Evolutionary conservation across 2,888 invertebrate species (phyloP).

Genomic region (Glomeris marginata): DNA sequence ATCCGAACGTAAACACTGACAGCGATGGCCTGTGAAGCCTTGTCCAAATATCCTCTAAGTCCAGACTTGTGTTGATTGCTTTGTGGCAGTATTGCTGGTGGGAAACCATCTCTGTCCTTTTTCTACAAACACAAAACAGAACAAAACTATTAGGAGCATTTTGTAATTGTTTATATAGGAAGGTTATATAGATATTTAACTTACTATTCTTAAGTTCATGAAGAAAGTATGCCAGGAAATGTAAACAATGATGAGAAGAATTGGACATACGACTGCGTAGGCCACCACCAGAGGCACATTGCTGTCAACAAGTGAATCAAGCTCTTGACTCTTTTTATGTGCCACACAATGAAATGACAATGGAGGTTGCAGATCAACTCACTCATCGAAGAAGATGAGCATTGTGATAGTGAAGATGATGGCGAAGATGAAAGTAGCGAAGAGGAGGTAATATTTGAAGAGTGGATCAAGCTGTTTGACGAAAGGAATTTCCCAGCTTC

Average conservation of each 20-base stretch:
- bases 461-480: conserved; percentile 61
- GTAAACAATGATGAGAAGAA: conserved; percentile 9
- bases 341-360: not conserved
- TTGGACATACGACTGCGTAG: conserved; percentile 9
- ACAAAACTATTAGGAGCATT: too few relatives aligned
- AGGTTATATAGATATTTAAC: too few relatives aligned
- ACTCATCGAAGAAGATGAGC: too few relatives aligned
- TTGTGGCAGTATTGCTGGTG: too few relatives aligned
- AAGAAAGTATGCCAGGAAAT: conserved; percentile 44
- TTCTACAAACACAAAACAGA: too few relatives aligned
- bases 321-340: not conserved
- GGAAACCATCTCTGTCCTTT: too few relatives aligned
- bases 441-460: conserved; percentile 62
- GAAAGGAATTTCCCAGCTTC: conserved; percentile 53
- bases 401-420: conserved; percentile 33
- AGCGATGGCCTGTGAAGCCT: conserved; percentile 44
- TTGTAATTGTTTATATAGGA: too few relatives aligned
- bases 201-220: too few relatives aligned
- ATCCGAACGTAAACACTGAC: conserved; percentile 46
- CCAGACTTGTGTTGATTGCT: too few relatives aligned
- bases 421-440: conserved; percentile 39
- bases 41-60: conserved; percentile 38
- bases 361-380: too few relatives aligned
- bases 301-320: not conserved
- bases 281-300: conserved; percentile 9